A percentile compares a stretch with the other conserved stretches of the same genome.
These are phyloP conservation scores for Nipponacmea schrenckii DNA, from an alignment of 2,888 invertebrate species.

Conservation along the genomic window DNA sequence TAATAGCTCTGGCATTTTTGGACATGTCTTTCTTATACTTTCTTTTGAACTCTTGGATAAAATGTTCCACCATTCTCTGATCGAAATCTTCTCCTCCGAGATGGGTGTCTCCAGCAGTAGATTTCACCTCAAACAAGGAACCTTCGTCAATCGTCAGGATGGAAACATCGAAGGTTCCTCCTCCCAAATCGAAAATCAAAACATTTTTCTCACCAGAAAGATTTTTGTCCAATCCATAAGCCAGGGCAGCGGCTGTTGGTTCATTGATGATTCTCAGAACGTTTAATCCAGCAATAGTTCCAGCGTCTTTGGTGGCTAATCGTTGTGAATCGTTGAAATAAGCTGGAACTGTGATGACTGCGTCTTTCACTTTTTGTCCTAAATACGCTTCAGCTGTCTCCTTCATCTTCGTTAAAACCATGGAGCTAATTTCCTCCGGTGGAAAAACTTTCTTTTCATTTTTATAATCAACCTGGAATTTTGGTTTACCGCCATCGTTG, in stretches of 20 bases:
- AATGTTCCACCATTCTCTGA: conserved; percentile 84
- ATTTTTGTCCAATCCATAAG: conserved; percentile 69
- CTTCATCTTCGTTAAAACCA: conserved; percentile 92
- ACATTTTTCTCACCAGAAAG: conserved; percentile 68
- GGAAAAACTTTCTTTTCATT: conserved; percentile 86
- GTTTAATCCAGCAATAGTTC: conserved; percentile 67
- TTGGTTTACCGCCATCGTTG: conserved; percentile 49
- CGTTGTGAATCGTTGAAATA: conserved; percentile 70
- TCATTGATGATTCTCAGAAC: conserved; percentile 75
- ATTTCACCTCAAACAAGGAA: conserved; percentile 81
- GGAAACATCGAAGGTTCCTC: conserved; percentile 74
- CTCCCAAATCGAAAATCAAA: conserved; percentile 75
- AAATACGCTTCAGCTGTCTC: conserved; percentile 68
- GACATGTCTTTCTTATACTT: conserved; percentile 75
- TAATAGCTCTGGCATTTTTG: conserved; percentile 79
- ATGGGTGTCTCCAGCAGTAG: conserved; percentile 86
- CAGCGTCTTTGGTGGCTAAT: conserved; percentile 73
- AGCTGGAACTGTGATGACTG: conserved; percentile 65
- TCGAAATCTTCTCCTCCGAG: conserved; percentile 79
- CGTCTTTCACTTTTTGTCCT: conserved; percentile 72
- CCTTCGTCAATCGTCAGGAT: conserved; percentile 70
- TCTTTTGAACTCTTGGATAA: conserved; percentile 81
- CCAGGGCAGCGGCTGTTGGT: conserved; percentile 68
- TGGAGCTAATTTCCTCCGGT: conserved; percentile 89
- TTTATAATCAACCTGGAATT: conserved; percentile 71